Base-by-base conservation (phyloP, 1,140 invertebrate genomes). In the Drosophila subpulchrella region DNA sequence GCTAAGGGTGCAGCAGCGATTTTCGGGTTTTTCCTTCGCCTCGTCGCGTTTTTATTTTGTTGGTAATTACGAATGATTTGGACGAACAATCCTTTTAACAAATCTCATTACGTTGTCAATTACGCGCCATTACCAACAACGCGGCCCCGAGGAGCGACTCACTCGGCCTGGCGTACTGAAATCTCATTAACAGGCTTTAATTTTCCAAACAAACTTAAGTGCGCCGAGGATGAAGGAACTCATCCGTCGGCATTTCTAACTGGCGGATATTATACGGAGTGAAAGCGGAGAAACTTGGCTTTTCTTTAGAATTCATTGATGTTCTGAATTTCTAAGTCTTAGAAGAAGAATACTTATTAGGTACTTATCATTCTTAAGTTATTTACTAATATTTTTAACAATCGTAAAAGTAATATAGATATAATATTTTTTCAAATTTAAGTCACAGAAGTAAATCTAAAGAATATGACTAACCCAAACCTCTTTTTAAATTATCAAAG, bases 141-240 rank as follows among this genome's bases (percentile, higher is more conserved):
- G 51, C 17, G 50, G 62, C 27, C 8, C 41, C 6, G 30, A 27
- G 41, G n/a, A 3, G 58, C 44, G 63, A 66, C 50, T 70, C 44
- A 34, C 42, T 12, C 17, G 10, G 17, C 34, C 36, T 34, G 30
- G 27, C 48, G 27, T 12, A 51, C 47, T 73, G 70, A 81, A 89
- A 89, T 89, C 84, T 84, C 84, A 89, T 89, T 89, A 89, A 84
- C 81, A 76, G 84, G 75, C 76, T 81, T 89, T 62, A 89, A 89
- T 78, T 75, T 81, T 89, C 74, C 58, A 51, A 68, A 59, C 66
- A 75, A 75, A 67, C 62, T 71, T 82, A 77, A 77, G 78, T 74
- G 39, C 51, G 63, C 12, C 20, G 6, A 56, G 38, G 36, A 47
- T 24, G 53, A 44, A 57, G 56, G 42, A 61, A 36, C 48, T 32